Conservation (phyloP, 2,797 vertebrate species). For the Sebastiscus tertius region DNA sequence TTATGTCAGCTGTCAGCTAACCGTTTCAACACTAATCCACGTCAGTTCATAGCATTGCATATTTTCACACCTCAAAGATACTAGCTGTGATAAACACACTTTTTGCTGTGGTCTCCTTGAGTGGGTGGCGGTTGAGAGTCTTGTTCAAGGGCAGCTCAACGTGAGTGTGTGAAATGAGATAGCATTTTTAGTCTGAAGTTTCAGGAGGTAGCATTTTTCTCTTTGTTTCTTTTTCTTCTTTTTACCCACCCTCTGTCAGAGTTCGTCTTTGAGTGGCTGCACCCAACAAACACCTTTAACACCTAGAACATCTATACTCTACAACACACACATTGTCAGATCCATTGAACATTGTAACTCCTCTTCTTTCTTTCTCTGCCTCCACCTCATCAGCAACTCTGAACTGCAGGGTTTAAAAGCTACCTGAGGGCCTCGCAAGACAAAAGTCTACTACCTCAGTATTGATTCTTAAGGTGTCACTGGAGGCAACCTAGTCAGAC, state of each 20-base stretch:
- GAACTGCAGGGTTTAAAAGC: constrained; percentile 8
- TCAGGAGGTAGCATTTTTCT: background rate
- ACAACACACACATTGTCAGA: constrained; percentile 8
- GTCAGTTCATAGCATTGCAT: background rate
- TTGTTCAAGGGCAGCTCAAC: background rate
- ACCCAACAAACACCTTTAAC: background rate
- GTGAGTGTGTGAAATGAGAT: background rate
- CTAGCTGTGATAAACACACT: background rate
- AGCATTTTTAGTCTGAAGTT: too few relatives aligned
- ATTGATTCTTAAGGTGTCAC: constrained; percentile 22
- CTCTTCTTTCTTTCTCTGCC: background rate
- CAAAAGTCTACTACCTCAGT: background rate
- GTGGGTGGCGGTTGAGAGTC: background rate
- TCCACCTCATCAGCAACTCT: background rate
- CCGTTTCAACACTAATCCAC: background rate
- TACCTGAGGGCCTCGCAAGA: background rate
- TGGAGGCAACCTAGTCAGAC: background rate
- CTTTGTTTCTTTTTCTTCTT: background rate
- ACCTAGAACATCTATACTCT: background rate
- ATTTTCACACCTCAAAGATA: background rate
- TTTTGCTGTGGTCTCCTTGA: background rate
- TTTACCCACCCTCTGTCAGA: background rate
- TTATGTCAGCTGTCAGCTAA: background rate
- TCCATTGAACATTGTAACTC: background rate
- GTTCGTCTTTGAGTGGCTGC: background rate